Base-by-base conservation (phyloP, 2,888 invertebrate genomes). In the Plemyria rubiginata region DNA sequence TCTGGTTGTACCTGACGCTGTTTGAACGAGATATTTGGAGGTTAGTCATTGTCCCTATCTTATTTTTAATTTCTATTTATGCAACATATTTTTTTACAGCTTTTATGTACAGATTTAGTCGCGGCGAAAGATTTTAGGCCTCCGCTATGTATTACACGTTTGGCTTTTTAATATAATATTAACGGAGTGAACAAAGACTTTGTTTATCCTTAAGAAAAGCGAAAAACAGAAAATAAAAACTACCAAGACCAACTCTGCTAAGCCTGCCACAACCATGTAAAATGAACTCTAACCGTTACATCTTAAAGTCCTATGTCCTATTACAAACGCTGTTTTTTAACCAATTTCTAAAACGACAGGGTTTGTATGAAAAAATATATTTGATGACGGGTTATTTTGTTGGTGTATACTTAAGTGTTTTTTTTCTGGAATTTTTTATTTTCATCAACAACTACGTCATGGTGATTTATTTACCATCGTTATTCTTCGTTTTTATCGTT, bases 1-100 rank as follows among this genome's bases (percentile, higher is more conserved):
- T 15, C 60, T 52, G 54, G 56, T 12, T 52, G 55, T 54, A 60
- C 49, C 62, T 52, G 63, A 28, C 16, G 54, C 56, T 49, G 54
- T 22, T 9, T 32, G 15, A 58, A 57, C 65, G 52, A 51, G 45
- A 46, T 12, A 12, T 54, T 13, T 0, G 22, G 43, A 64, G 63
- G 63, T 63, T 55, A 36, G 63, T 63, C n/a, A 43, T 8, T 43
- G 22, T 40, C 7, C 7, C 8, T 32, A 7, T 3, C 32, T 8
- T 32, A 6, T 32, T 32, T 32, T 1, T 32, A 12, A 8, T 40
- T 40, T 12, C 12, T 0, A 11, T 40, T 40, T 40, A 7, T 3
- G 1, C 6, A 11, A 40, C 12, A 40, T 12, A 12, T 40, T 40
- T 22, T 22, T 22, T 22, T 22, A 1, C 22, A 22, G 3, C 22